phyloP scores from a whole-genome alignment of 2,888 invertebrate species.

The Resseliella maxima region DNA sequence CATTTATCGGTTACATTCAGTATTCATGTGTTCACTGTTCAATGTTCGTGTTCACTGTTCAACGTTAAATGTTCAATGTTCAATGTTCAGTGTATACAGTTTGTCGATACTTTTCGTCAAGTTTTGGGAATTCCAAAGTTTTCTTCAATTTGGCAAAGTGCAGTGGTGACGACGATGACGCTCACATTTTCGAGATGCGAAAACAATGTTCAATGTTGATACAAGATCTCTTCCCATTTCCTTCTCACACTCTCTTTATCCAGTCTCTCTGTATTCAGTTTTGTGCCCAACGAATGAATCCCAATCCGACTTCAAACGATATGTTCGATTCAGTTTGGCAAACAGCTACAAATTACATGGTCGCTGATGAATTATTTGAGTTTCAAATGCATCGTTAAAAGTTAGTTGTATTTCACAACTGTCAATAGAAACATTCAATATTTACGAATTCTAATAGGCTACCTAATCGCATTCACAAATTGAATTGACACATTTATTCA shows the following conservation, averaged over 20 bases:
- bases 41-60: too few species aligned
- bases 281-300: too few species aligned
- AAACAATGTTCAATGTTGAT: background rate
- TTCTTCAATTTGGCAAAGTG: background rate
- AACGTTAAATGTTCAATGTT: too few species aligned
- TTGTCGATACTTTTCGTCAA: background rate
- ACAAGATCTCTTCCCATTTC: too few species aligned
- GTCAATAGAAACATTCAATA: conserved; percentile 42
- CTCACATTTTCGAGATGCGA: background rate
- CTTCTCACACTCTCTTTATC: too few species aligned
- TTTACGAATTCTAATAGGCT: conserved; percentile 37
- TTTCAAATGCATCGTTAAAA: conserved; percentile 9
- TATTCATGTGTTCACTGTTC: too few species aligned
- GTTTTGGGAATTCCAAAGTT: background rate
- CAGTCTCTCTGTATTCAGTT: too few species aligned
- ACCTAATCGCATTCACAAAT: conserved; percentile 31
- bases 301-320: background rate
- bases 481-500: conserved; percentile 46
- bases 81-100: background rate
- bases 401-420: conserved; percentile 13
- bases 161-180: background rate
- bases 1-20: background rate
- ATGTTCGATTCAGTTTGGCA: background rate
- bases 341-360: conserved; percentile 25
- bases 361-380: conserved; percentile 33